Base-by-base conservation (phyloP, 2,888 invertebrate genomes). In the Lasioglossum malachurum region DNA sequence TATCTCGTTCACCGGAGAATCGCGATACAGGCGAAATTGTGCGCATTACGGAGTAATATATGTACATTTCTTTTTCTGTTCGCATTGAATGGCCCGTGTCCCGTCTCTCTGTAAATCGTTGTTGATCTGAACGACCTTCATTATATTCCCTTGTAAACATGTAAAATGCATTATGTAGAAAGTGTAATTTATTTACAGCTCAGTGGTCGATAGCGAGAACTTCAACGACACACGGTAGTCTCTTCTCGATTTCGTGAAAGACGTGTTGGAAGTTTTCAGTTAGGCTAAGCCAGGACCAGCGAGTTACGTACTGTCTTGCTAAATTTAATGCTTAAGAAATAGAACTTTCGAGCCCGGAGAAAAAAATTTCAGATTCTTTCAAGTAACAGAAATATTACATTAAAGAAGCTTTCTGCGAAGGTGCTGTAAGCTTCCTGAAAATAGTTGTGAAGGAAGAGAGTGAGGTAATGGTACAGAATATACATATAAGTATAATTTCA, bases 91-190 rank as follows among this genome's bases (percentile, higher is more conserved):
- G 46, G 19, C 14, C 73, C 31, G 19, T 16, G 41, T 46, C 4
- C 41, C 23, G 12, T 16, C 16, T n/a, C 46, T 19, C 4, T 31
- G 35, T 31, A 38, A 57, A 19, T 75, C 31, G 23, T 31, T 46
- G 46, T 64, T 78, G 31, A 75, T 67, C 76, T 75, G 86, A 86
- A 80, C 85, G 86, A 73, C 80, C 78, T 84, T 86, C 85, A 75
- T 64, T 31, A 64, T n/a, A 27, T 44, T 64, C 49, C 64, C 60
- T 53, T 64, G 44, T 35, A 72, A 64, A 16, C 27, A 57, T 60
- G 53, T n/a, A 49, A 64, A 49, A 46, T 75, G 44, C 74, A 35
- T 73, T 75, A 72, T 23, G 41, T 81, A 85, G 75, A 57, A 64
- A 73, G 31, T n/a, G 38, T 16, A 38, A 67, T 78, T 78, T 83